These are phyloP conservation scores for Stomatorhinus walkeri DNA, from an alignment of 2,797 vertebrate genomes.

Conservation along the genomic window DNA sequence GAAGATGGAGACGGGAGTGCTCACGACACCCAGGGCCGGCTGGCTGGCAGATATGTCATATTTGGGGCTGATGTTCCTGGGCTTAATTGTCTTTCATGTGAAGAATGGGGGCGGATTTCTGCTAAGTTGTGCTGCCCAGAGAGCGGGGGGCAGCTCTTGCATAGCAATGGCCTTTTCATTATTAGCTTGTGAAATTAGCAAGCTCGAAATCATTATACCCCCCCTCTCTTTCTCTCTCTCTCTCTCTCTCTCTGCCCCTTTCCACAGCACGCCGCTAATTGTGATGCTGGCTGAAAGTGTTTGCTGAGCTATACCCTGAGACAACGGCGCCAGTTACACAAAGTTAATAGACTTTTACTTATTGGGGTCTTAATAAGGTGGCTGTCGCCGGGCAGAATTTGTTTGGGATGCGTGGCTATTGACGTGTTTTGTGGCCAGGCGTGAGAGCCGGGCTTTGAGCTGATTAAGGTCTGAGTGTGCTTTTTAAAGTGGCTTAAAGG, in stretches of 20 bases:
- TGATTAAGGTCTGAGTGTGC: conserved; percentile 82
- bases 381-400: conserved; percentile 72
- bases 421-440: conserved; percentile 65
- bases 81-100: conserved; percentile 88
- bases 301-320: conserved; percentile 57
- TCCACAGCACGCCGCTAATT: conserved; percentile 57
- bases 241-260: neutral
- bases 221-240: neutral
- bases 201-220: conserved; percentile 69
- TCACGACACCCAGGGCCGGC: conserved; percentile 56
- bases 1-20: conserved; percentile 62
- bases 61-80: conserved; percentile 77
- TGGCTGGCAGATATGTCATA: conserved; percentile 61
- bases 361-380: conserved; percentile 69
- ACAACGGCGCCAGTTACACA: conserved; percentile 61
- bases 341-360: conserved; percentile 79
- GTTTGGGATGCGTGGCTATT: conserved; percentile 77
- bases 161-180: conserved; percentile 77
- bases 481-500: conserved; percentile 73
- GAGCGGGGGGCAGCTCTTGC: conserved; percentile 63
- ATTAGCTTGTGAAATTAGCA: conserved; percentile 85
- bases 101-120: conserved; percentile 75
- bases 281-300: conserved; percentile 75
- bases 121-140: conserved; percentile 62
- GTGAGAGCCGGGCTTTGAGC: conserved; percentile 48